These are phyloP conservation scores for Lumbricus terrestris DNA, from an alignment of 2,888 invertebrate species.

Conservation along the genomic window DNA sequence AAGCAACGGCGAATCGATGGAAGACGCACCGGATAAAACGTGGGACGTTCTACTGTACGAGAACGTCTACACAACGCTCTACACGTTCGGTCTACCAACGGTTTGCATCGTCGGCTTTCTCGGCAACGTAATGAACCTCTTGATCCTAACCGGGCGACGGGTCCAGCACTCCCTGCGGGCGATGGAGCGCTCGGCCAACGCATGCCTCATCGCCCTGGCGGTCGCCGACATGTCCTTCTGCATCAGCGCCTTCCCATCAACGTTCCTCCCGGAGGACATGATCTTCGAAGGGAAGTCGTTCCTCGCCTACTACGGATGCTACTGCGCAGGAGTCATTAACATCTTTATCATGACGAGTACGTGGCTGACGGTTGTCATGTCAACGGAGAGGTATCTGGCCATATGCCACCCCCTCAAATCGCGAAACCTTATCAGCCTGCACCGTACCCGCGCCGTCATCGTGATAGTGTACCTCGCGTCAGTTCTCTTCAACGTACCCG, in stretches of 20 bases:
- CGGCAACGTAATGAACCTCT: constrained; percentile 76
- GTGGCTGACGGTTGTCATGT: constrained; percentile 48
- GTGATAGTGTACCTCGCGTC: constrained; percentile 39
- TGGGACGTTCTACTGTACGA: background rate
- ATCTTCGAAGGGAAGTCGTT: constrained; percentile 24
- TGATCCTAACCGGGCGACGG: constrained; percentile 68
- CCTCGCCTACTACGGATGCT: constrained; percentile 38
- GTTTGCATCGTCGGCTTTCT: constrained; percentile 41
- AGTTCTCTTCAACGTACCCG: constrained; percentile 41
- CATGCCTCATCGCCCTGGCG: constrained; percentile 73
- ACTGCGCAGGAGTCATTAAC: constrained; percentile 48
- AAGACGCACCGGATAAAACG: background rate
- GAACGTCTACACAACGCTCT: constrained; percentile 22
- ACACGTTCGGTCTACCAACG: constrained; percentile 40
- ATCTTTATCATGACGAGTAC: constrained; percentile 69
- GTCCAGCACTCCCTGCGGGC: constrained; percentile 35
- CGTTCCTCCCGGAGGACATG: constrained; percentile 40
- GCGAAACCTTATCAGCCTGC: constrained; percentile 37
- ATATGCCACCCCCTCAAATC: constrained; percentile 42
- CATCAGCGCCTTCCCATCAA: constrained; percentile 44
- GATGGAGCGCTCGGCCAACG: constrained; percentile 48
- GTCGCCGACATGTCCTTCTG: constrained; percentile 71
- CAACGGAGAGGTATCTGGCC: constrained; percentile 40
- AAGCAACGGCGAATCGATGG: no score
- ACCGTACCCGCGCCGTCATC: constrained; percentile 38